Conservation (phyloP, 2,113 vertebrate genomes). For the Daphoenositta chrysoptera region DNA sequence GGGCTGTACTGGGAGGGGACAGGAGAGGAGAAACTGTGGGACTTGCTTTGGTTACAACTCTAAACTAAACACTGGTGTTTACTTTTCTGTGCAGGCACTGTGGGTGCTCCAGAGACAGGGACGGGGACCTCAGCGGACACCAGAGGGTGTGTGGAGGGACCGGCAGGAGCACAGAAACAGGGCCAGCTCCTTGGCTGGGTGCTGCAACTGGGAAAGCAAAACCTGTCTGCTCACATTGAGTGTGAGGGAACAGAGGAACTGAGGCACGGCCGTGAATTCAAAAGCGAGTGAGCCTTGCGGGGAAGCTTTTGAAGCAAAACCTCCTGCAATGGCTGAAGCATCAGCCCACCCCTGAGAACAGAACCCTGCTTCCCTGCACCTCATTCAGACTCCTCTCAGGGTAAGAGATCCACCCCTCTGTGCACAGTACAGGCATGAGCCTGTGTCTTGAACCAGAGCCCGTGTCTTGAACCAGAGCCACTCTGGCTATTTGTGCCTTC, state of each 20-base stretch:
- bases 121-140: rapidly evolving
- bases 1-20: background rate
- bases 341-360: background rate
- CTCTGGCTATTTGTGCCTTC: background rate
- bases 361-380: background rate
- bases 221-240: rapidly evolving
- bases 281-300: rapidly evolving
- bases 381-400: background rate
- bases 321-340: rapidly evolving
- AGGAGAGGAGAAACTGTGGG: background rate
- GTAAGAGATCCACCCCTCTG: background rate
- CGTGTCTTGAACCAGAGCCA: too few relatives aligned
- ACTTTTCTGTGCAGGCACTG: rapidly evolving
- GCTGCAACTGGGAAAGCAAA: background rate
- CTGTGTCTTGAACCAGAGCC: rapidly evolving
- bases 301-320: background rate
- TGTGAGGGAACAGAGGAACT: rapidly evolving
- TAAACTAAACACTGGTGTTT: background rate
- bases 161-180: background rate
- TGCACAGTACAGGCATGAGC: background rate
- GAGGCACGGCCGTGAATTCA: background rate
- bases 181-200: rapidly evolving
- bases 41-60: background rate
- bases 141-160: background rate
- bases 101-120: background rate